Evolutionary conservation across 1,140 invertebrate genomes (phyloP).

Genomic region (Papilio dardanus): DNA sequence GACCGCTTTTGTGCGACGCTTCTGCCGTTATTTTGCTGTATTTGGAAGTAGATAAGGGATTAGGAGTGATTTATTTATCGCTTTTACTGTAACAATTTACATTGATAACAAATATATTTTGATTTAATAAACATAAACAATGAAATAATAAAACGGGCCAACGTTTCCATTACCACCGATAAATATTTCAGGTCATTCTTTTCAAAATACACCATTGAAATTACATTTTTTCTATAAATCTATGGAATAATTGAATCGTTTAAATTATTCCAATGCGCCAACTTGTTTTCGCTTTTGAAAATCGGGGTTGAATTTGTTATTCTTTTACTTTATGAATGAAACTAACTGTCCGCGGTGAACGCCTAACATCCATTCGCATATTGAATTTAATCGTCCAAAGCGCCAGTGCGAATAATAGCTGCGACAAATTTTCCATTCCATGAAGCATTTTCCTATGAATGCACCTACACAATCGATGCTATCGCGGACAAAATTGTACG

Average conservation of each 20-base stretch:
- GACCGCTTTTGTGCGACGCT: slow-evolving; percentile 42
- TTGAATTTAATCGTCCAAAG: slow-evolving; percentile 77
- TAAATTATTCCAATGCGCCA: neutral
- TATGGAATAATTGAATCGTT: neutral
- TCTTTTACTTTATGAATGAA: slow-evolving; percentile 39
- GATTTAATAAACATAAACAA: slow-evolving; percentile 14
- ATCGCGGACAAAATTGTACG: slow-evolving; percentile 76
- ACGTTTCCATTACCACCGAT: neutral
- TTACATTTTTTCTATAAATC: neutral
- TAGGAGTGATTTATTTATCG: slow-evolving; percentile 16
- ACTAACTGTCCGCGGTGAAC: slow-evolving; percentile 40
- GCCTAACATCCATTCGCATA: slow-evolving; percentile 63
- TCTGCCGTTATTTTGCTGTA: slow-evolving; percentile 28
- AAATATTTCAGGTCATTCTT: neutral
- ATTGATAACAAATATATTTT: slow-evolving; percentile 22
- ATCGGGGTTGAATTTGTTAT: slow-evolving; percentile 8
- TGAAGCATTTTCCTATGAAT: slow-evolving; percentile 79
- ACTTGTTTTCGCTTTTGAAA: slow-evolving; percentile 7
- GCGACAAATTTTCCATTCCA: slow-evolving; percentile 79
- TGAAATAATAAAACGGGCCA: neutral
- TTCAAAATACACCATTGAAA: neutral
- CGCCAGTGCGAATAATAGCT: slow-evolving; percentile 75
- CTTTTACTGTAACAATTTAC: slow-evolving; percentile 38
- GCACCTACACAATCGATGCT: slow-evolving; percentile 75
- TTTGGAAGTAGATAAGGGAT: slow-evolving; percentile 29